Evolutionary conservation across 2,113 vertebrate species (phyloP), one percentile per base, ranked within the genome.

Genomic region (Tympanuchus pallidicinctus): DNA sequence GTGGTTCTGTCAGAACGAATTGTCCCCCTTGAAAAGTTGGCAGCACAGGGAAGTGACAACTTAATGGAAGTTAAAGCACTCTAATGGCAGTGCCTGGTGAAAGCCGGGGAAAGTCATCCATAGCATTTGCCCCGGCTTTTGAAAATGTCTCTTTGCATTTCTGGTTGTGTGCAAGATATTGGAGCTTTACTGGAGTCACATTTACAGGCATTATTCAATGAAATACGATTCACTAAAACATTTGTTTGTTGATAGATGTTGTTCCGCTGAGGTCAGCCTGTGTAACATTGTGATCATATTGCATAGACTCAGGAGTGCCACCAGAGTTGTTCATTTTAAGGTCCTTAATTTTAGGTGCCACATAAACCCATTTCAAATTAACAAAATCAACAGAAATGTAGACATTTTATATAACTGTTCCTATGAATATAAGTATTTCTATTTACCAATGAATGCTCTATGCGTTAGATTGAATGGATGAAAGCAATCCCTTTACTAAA

Each of bases 11-110:
- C 98, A 98, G 86, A 97, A 97, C 61, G 76, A 97, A 97, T 98
- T 89, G 96, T 91, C 92, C 97, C 88, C 83, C 85, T 92, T 47
- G 89, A 88, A 95, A 94, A 95, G 88, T 80, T 94, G 95, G 95
- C 95, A 96, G 95, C 93, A 36, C 92, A 32, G 88, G 87, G 88
- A 98, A 98, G 97, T 98, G 98, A 98, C 98, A 98, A 97, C 91
- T 96, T 97, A 97, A 97, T 97, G 96, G 97, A 96, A 97, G 96
- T 97, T 97, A 97, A 98, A 97, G 89, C 95, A 95, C 95, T 94
- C 96, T 97, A 97, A 96, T 98, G 97, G 97, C 87, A 96, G 95
- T 13, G 95, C 96, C 96, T 93, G 64, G 70, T 90, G 96, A 95
- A 97, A 95, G 90, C 82, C 72, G 66, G 32, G 45, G 88, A 93